phyloP scores from a whole-genome alignment of 2,113 vertebrate species.

The Brachyhypopomus gauderio region DNA sequence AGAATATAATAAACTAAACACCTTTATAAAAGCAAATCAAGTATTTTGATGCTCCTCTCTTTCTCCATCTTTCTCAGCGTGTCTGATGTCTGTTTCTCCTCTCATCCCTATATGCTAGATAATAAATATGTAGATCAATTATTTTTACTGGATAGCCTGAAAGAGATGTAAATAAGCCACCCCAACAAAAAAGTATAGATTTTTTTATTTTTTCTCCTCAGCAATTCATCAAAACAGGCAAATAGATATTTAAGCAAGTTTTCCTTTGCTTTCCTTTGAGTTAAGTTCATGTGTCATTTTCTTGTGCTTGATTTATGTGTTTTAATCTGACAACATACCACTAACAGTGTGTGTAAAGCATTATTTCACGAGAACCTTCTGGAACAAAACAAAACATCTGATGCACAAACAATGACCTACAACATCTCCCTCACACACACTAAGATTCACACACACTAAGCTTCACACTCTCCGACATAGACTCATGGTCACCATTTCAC shows the following conservation, averaged over 20 bases:
- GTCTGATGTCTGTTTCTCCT: too few species aligned
- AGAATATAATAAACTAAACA: slow-evolving; percentile 35
- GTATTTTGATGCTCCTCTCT: too few species aligned
- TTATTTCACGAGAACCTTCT: slow-evolving; percentile 64
- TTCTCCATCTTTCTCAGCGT: too few species aligned
- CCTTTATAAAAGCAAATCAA: too few species aligned
- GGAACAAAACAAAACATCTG: slow-evolving; percentile 65
- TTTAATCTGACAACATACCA: slow-evolving; percentile 1
- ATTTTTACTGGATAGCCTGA: too few species aligned
- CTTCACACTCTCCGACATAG: slow-evolving; percentile 29
- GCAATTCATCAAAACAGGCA: slow-evolving; percentile 47
- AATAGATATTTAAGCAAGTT: too few species aligned
- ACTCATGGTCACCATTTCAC: background rate
- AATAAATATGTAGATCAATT: too few species aligned
- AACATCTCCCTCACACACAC: slow-evolving; percentile 3
- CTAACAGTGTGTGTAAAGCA: slow-evolving; percentile 34
- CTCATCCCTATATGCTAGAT: too few species aligned
- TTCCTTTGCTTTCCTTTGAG: background rate
- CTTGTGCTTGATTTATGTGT: slow-evolving; percentile 9
- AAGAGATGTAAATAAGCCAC: too few species aligned
- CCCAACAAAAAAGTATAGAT: background rate
- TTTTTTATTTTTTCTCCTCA: background rate
- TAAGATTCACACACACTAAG: slow-evolving; percentile 39
- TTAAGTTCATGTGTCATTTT: background rate
- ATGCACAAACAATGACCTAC: slow-evolving; percentile 22